Conservation (phyloP, 2,888 invertebrate genomes). For the Meta bourneti region DNA sequence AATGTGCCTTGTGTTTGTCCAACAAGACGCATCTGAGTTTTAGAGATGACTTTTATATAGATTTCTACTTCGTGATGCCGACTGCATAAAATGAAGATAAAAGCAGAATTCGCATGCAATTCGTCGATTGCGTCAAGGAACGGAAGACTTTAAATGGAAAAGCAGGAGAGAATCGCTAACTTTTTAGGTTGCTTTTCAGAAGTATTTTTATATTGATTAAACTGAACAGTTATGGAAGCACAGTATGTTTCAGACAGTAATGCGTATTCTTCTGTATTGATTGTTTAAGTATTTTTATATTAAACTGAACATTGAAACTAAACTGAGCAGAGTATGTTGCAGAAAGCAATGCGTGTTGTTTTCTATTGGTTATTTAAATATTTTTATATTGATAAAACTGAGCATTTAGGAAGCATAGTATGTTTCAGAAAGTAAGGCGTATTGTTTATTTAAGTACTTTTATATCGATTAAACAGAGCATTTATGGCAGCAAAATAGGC, state of each 20-base stretch:
- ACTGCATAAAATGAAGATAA: slow-evolving; percentile 51
- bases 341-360: too few species aligned
- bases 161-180: not conserved
- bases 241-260: not conserved
- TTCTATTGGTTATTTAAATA: too few species aligned
- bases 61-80: not conserved
- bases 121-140: slow-evolving; percentile 31
- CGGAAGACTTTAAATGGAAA: slow-evolving; percentile 11
- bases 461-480: not conserved
- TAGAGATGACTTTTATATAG: slow-evolving; percentile 52
- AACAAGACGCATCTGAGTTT: slow-evolving; percentile 45
- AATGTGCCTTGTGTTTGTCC: slow-evolving; percentile 35
- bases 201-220: not conserved
- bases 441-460: too few species aligned
- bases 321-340: too few species aligned
- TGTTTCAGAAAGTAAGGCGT: too few species aligned
- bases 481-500: not conserved
- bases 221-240: not conserved
- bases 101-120: slow-evolving; percentile 24
- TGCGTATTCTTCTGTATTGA: too few species aligned
- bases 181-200: not conserved
- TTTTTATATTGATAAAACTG: not conserved
- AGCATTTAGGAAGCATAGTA: not conserved
- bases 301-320: too few species aligned
- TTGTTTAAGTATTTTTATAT: not conserved